Conservation (phyloP, 1,140 invertebrate species). For the Battus philenor region DNA sequence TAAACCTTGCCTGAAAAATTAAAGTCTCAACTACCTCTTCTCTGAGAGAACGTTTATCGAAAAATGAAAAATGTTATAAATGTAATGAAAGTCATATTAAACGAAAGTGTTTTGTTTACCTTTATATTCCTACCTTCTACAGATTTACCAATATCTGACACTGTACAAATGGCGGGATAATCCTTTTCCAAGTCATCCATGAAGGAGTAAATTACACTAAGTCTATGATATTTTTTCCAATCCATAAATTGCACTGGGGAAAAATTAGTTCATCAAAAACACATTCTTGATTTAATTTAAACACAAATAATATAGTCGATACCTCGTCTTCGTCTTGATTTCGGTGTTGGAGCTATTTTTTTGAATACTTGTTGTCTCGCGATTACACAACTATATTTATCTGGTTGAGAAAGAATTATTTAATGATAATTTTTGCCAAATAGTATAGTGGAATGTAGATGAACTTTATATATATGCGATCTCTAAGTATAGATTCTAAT, state of each 20-base stretch:
- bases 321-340: constrained; percentile 38
- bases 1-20: too few relatives aligned
- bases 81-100: too few relatives aligned
- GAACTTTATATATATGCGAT: not conserved
- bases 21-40: too few relatives aligned
- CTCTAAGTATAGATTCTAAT: not conserved
- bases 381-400: constrained; percentile 6
- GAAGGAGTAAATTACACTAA: constrained; percentile 56
- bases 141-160: constrained; percentile 58
- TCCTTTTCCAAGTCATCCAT: constrained; percentile 60
- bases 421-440: not conserved
- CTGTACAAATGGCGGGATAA: constrained; percentile 62
- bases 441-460: too few relatives aligned
- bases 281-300: constrained; percentile 2
- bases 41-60: too few relatives aligned
- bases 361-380: constrained; percentile 12
- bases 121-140: constrained; percentile 62
- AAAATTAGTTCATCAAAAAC: constrained; percentile 15
- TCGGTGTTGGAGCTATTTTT: constrained; percentile 35
- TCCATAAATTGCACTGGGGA: constrained; percentile 54
- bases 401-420: constrained; percentile 1
- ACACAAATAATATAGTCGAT: constrained; percentile 19
- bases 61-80: too few relatives aligned
- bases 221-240: constrained; percentile 62
- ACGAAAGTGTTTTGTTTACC: too few relatives aligned